Conservation (phyloP, 2,888 invertebrate species). For the Acheta domesticus region DNA sequence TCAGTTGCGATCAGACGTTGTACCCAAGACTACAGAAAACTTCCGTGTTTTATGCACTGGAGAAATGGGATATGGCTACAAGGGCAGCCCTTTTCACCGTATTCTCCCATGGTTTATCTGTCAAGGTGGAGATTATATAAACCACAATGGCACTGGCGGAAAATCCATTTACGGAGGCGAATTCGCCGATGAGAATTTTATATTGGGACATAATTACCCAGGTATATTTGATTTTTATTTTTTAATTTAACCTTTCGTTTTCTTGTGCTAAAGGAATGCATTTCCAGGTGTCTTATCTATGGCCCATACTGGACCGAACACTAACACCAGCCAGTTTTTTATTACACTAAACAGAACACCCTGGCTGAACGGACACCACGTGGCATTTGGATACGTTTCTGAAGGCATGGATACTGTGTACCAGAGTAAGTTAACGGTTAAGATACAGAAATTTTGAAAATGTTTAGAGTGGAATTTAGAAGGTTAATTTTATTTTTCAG, state of each 20-base stretch:
- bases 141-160: constrained; percentile 83
- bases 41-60: constrained; percentile 96
- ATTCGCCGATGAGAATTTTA: constrained; percentile 96
- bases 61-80: constrained; percentile 91
- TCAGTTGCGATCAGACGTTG: constrained; percentile 83
- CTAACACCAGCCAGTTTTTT: constrained; percentile 97
- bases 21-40: constrained; percentile 93
- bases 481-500: constrained; percentile 39
- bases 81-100: constrained; percentile 90
- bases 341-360: constrained; percentile 87
- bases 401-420: constrained; percentile 90
- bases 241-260: too few species aligned
- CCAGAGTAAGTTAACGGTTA: constrained; percentile 48
- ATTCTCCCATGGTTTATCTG: constrained; percentile 98
- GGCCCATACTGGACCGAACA: constrained; percentile 95
- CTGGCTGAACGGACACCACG: constrained; percentile 93
- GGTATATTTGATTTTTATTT: constrained; percentile 53
- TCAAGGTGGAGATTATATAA: constrained; percentile 94
- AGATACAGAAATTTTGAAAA: too few species aligned
- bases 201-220: constrained; percentile 87
- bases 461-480: too few species aligned
- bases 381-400: constrained; percentile 87
- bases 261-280: too few species aligned
- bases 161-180: constrained; percentile 96
- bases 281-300: constrained; percentile 70